Conservation (phyloP, 2,888 invertebrate genomes). For the Amphipoea lucens region DNA sequence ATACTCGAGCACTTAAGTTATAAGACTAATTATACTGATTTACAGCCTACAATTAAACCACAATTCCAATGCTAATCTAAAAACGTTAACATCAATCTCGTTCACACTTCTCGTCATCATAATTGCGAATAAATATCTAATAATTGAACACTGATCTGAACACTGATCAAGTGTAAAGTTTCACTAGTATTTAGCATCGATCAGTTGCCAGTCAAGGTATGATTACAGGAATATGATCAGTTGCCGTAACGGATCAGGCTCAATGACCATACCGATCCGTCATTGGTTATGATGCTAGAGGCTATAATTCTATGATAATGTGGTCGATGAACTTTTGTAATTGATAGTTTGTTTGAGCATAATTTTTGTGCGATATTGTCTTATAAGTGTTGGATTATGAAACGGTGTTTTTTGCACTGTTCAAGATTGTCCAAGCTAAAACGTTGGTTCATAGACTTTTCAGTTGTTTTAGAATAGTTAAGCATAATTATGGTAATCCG, state of each 20-base stretch:
- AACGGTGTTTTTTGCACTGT: background rate
- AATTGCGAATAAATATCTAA: constrained; percentile 31
- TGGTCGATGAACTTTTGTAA: constrained; percentile 48
- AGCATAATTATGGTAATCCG: too few relatives aligned
- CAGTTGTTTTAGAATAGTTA: background rate
- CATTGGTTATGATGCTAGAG: constrained; percentile 32
- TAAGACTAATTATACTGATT: background rate
- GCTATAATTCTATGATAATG: constrained; percentile 54
- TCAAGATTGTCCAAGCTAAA: background rate
- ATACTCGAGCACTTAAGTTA: background rate
- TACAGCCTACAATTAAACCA: background rate
- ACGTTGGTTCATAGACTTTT: background rate
- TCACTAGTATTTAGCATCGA: constrained; percentile 39
- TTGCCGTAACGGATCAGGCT: constrained; percentile 53
- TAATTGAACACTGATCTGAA: constrained; percentile 29
- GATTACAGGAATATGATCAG: constrained; percentile 54
- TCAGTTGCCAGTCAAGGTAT: constrained; percentile 35
- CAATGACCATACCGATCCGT: constrained; percentile 54
- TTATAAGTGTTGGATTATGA: background rate
- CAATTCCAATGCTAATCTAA: constrained; percentile 11
- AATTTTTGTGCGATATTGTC: constrained; percentile 30
- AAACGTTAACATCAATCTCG: constrained; percentile 9
- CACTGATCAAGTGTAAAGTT: constrained; percentile 30
- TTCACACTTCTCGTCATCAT: constrained; percentile 16
- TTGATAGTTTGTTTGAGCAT: constrained; percentile 33